Evolutionary conservation across 2,888 invertebrate species (phyloP), one percentile per base, ranked within the genome.

Genomic region (Rotaria macrura): DNA sequence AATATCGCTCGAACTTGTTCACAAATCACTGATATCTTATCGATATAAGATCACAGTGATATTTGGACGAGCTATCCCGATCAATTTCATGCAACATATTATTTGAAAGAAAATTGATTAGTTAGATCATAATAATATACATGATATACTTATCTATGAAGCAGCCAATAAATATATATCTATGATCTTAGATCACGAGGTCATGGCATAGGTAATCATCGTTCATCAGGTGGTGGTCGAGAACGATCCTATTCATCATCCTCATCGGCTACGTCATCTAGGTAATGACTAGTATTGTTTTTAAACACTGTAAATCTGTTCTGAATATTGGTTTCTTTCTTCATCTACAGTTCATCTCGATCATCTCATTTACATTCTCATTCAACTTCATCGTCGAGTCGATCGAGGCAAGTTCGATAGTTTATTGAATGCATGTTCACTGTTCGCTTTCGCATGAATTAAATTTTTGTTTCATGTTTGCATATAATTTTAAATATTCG

Each of bases 331-430:
- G n/a, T n/a, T n/a, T n/a, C n/a, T n/a, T n/a, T n/a, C n/a, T n/a
- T n/a, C n/a, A n/a, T n/a, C n/a, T n/a, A n/a, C 12, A 79, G 79
- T 43, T 43, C 79, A 40, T 79, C 79, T 43, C 79, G 79, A 79
- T 79, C 79, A 43, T 10, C 40, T 43, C 79, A 25, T 79, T 79
- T 43, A 79, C 79, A n/a, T 43, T 9, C 40, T n/a, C 40, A n/a
- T 38, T 79, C 43, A 12, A 40, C 25, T n/a, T 43, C 79, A 43
- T 79, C 79, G 17, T 79, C 79, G 2, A 43, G 43, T 43, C 40
- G 79, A 43, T 43, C 43, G 25, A 79, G 79, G 79, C 79, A 79
- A n/a, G 79, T 79, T 79, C n/a, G 10, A 43, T 34, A 1, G 34
- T 34, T 34, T 65, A 34, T 14, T 34, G 34, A 23, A 23, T 23